Conservation (phyloP, 2,888 invertebrate species). For the Pristionchus mayeri region DNA sequence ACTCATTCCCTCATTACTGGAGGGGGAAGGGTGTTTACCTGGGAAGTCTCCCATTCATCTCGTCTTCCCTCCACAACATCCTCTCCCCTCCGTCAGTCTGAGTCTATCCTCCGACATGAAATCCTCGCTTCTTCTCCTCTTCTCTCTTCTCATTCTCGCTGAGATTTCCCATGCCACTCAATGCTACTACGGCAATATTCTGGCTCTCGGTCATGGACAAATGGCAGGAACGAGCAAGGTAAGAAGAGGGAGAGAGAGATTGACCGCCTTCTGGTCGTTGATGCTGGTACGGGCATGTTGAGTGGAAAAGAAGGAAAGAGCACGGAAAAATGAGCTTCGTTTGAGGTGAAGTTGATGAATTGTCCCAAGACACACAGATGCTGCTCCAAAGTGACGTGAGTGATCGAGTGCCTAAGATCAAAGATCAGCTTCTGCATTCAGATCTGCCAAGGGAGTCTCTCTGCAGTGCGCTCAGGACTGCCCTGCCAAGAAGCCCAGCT, state of each 20-base stretch:
- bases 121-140: not conserved
- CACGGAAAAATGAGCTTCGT: not conserved
- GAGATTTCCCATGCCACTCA: constrained; percentile 33
- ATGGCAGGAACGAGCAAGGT: constrained; percentile 46
- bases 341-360: constrained; percentile 46
- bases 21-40: not conserved
- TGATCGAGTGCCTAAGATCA: not conserved
- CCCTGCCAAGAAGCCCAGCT: constrained; percentile 44
- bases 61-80: constrained; percentile 23
- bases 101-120: constrained; percentile 25
- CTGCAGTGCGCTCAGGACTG: constrained; percentile 46
- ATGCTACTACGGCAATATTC: constrained; percentile 45
- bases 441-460: constrained; percentile 31
- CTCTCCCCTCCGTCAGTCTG: not conserved
- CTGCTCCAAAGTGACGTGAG: constrained; percentile 49
- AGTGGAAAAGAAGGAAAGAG: too few species aligned
- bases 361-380: constrained; percentile 48
- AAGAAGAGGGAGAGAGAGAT: not conserved
- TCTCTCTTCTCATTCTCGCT: not conserved
- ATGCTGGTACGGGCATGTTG: constrained; percentile 38
- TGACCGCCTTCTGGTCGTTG: too few species aligned
- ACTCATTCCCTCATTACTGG: not conserved
- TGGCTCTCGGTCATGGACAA: not conserved
- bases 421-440: constrained; percentile 13
- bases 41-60: not conserved